Evolutionary conservation across 2,113 vertebrate species (phyloP).

Genomic region (Ptilorrhoa leucosticta): DNA sequence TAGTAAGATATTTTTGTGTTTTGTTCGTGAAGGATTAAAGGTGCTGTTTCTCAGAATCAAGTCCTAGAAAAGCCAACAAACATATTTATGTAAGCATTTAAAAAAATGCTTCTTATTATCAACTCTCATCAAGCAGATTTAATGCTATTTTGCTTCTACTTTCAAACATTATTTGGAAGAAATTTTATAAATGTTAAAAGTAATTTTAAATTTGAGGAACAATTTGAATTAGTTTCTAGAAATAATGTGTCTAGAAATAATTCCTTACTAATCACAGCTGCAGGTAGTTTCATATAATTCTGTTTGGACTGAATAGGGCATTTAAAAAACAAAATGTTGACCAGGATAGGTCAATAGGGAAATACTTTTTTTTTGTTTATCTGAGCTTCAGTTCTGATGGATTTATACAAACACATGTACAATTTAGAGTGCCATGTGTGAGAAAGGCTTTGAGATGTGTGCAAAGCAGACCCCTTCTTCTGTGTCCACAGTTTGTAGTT

Average conservation of each 20-base stretch:
- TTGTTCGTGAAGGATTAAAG: constrained; percentile 20
- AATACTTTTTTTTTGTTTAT: neutral
- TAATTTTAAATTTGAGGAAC: neutral
- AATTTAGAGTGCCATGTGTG: neutral
- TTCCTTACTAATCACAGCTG: neutral
- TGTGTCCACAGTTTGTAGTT: accelerated
- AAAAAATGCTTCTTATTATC: neutral
- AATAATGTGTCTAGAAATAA: neutral
- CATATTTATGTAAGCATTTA: neutral
- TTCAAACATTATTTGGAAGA: neutral
- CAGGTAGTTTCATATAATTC: neutral
- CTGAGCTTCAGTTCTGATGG: neutral
- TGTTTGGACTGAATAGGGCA: neutral
- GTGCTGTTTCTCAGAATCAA: constrained; percentile 27
- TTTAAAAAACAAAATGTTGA: neutral
- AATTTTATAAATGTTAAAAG: neutral
- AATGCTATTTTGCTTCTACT: neutral
- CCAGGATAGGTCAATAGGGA: neutral
- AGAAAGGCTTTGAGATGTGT: neutral
- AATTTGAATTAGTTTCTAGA: neutral
- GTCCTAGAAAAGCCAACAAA: neutral
- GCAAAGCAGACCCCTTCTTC: neutral
- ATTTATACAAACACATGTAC: neutral
- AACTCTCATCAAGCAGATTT: neutral
- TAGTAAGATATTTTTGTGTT: neutral